Evolutionary conservation across 1,140 invertebrate species (phyloP).

Genomic region (Psix sp.): DNA sequence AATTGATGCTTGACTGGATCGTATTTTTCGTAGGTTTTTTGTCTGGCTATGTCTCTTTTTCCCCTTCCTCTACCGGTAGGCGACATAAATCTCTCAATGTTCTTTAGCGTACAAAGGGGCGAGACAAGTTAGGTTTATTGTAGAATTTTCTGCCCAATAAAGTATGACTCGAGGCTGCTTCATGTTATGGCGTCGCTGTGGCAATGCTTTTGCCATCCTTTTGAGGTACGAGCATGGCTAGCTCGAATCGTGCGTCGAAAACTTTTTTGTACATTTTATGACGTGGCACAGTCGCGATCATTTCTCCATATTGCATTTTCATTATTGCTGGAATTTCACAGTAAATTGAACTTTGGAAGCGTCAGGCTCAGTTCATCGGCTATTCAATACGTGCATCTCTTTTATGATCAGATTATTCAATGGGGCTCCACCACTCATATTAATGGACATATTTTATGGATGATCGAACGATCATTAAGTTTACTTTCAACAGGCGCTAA

Average conservation of each 20-base stretch:
- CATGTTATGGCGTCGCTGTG: slow-evolving; percentile 47
- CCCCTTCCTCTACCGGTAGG: slow-evolving; percentile 46
- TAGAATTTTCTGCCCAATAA: slow-evolving; percentile 75
- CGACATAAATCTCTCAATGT: slow-evolving; percentile 61
- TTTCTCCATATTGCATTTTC: slow-evolving; percentile 50
- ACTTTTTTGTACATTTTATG: slow-evolving; percentile 47
- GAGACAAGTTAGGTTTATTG: slow-evolving; percentile 71
- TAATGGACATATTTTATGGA: slow-evolving; percentile 45
- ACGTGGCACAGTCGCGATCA: slow-evolving; percentile 33
- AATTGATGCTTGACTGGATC: slow-evolving; percentile 57
- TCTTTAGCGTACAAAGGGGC: slow-evolving; percentile 64
- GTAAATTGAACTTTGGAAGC: slow-evolving; percentile 45
- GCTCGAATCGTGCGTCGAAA: slow-evolving; percentile 43
- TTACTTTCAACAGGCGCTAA: slow-evolving; percentile 35
- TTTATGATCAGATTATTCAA: slow-evolving; percentile 42
- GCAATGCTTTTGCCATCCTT: slow-evolving; percentile 46
- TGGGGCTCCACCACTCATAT: slow-evolving; percentile 32
- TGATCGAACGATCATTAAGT: slow-evolving; percentile 26
- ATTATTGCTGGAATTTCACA: slow-evolving; percentile 55
- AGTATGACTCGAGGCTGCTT: slow-evolving; percentile 63
- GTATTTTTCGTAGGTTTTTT: slow-evolving; percentile 47
- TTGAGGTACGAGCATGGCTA: slow-evolving; percentile 42
- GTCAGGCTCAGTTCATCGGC: slow-evolving; percentile 4
- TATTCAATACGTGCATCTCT: slow-evolving; percentile 22
- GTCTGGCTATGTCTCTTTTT: slow-evolving; percentile 39